phyloP scores from a whole-genome alignment of 2,797 vertebrate genomes.

The Dallia pectoralis region DNA sequence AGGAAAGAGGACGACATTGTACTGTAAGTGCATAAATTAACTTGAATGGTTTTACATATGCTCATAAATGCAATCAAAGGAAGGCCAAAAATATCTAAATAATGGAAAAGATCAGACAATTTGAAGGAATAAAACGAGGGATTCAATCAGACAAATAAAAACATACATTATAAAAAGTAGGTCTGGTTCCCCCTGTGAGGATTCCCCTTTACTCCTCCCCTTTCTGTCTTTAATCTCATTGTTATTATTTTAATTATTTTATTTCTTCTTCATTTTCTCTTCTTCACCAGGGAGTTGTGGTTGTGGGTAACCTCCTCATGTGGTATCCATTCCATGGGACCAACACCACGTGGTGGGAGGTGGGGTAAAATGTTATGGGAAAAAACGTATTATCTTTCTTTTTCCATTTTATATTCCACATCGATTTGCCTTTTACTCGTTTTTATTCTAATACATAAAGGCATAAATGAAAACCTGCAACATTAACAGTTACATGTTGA shows the following conservation, averaged over 20 bases:
- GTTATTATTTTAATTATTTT: conserved; percentile 24
- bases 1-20: conserved; percentile 61
- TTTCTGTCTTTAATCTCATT: conserved; percentile 33
- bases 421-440: no score
- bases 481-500: no score
- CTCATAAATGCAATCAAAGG: conserved; percentile 79
- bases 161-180: conserved; percentile 61
- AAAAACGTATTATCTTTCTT: no score
- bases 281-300: conserved; percentile 47
- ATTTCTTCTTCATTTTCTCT: not conserved
- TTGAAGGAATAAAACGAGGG: conserved; percentile 60
- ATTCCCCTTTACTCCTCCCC: conserved; percentile 60
- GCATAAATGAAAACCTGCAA: no score
- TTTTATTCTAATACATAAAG: no score
- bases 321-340: conserved; percentile 54
- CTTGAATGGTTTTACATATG: conserved; percentile 69
- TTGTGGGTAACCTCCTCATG: not conserved
- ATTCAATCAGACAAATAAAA: conserved; percentile 67
- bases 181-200: conserved; percentile 65
- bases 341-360: no score
- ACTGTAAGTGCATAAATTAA: conserved; percentile 76
- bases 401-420: no score
- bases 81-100: conserved; percentile 74
- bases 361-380: conserved; percentile 70
- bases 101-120: conserved; percentile 62